A percentile compares a stretch with the other conserved stretches of the same genome.
phyloP scores from a whole-genome alignment of 2,888 invertebrate genomes.

The Malthinus seriepunctatus region DNA sequence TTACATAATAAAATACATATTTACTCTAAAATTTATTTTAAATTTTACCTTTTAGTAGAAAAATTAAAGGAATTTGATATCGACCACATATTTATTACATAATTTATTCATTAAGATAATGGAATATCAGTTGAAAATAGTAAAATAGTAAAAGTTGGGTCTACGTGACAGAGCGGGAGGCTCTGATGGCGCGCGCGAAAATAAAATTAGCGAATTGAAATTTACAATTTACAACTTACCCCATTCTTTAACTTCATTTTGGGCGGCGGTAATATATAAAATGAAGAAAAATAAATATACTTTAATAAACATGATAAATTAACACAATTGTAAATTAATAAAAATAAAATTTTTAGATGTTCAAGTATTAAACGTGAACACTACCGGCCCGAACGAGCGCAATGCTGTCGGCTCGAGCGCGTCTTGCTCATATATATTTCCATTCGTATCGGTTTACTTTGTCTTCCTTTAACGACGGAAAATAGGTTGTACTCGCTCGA shows the following conservation, averaged over 20 bases:
- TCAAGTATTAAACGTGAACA: conserved; percentile 33
- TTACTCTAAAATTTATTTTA: too few species aligned
- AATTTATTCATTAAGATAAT: not conserved
- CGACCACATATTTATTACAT: conserved; percentile 6
- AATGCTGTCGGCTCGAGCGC: conserved; percentile 22
- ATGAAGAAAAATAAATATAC: conserved; percentile 40
- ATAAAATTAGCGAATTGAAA: conserved; percentile 34
- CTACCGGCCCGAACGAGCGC: conserved; percentile 34
- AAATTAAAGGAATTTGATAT: not conserved
- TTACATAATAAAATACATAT: too few species aligned
- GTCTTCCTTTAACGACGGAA: not conserved
- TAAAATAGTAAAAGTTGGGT: conserved; percentile 23
- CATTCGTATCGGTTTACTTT: not conserved
- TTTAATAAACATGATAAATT: conserved; percentile 43
- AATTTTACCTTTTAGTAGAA: too few species aligned
- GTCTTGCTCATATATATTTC: not conserved
- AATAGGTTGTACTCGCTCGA: not conserved
- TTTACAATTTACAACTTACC: conserved; percentile 42
- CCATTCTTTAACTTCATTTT: conserved; percentile 41
- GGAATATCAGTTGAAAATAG: conserved; percentile 1
- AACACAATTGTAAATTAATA: conserved; percentile 21
- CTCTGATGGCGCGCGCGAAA: conserved; percentile 43
- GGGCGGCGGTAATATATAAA: conserved; percentile 31
- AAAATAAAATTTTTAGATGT: conserved; percentile 23
- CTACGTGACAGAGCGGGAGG: conserved; percentile 37